phyloP scores from a whole-genome alignment of 2,888 invertebrate genomes.

The Prosapia bicincta region DNA sequence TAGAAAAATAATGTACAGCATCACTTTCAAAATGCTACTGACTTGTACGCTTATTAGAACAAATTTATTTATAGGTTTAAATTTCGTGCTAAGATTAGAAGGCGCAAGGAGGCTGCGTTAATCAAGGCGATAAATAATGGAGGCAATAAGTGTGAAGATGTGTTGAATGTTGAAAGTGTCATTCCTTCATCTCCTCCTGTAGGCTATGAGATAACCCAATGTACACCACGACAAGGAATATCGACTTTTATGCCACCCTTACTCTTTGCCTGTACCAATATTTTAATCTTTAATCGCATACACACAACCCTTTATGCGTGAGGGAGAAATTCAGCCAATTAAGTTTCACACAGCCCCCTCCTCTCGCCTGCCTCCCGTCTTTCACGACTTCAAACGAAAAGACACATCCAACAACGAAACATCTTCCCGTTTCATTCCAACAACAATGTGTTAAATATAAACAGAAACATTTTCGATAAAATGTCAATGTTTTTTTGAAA shows the following conservation, averaged over 20 bases:
- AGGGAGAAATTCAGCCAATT: slow-evolving; percentile 2
- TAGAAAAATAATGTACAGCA: too few species aligned
- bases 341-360: background rate
- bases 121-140: background rate
- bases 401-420: background rate
- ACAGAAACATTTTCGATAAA: too few species aligned
- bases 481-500: too few species aligned
- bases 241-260: slow-evolving; percentile 2
- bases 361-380: background rate
- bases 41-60: too few species aligned
- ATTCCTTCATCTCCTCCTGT: background rate
- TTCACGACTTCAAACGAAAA: background rate
- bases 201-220: background rate
- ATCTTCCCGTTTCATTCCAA: background rate
- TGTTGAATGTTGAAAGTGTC: background rate
- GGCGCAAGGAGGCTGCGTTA: background rate
- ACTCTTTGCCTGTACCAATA: background rate
- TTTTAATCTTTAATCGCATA: slow-evolving; percentile 2
- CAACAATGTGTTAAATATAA: background rate
- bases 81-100: background rate
- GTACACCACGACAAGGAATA: background rate
- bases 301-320: background rate
- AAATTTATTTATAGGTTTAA: background rate
- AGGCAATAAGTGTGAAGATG: background rate
- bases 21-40: too few species aligned